Evolutionary conservation across 2,113 vertebrate species (phyloP).

Genomic region (Asarcornis scutulata): DNA sequence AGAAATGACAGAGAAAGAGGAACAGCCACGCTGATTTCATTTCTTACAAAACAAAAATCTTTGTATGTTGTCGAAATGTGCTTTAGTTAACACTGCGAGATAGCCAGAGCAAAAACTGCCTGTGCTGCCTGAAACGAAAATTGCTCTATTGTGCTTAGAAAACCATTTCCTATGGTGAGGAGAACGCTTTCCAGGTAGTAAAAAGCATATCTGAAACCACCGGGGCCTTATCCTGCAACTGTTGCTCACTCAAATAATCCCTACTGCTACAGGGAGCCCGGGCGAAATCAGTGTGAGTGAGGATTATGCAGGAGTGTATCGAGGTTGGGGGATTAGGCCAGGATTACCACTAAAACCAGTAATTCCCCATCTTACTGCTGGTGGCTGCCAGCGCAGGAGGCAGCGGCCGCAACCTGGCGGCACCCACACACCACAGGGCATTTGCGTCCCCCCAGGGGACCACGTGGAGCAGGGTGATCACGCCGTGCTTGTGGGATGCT

Average conservation of each 20-base stretch:
- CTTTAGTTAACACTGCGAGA: slow-evolving; percentile 42
- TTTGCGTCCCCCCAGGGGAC: accelerated
- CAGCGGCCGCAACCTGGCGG: accelerated
- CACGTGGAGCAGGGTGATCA: neutral
- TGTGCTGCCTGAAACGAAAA: slow-evolving; percentile 23
- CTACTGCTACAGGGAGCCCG: neutral
- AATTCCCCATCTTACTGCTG: slow-evolving; percentile 50
- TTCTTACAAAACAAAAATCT: slow-evolving; percentile 64
- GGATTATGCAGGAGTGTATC: slow-evolving; percentile 19
- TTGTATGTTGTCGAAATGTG: slow-evolving; percentile 48
- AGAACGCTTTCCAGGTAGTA: slow-evolving; percentile 16
- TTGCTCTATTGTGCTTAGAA: slow-evolving; percentile 64
- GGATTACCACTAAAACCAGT: slow-evolving; percentile 54
- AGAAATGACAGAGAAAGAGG: slow-evolving; percentile 64
- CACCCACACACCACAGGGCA: accelerated
- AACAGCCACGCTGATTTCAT: slow-evolving; percentile 57
- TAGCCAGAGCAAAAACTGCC: slow-evolving; percentile 26
- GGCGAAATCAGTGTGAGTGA: slow-evolving; percentile 39
- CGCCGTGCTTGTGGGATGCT: neutral
- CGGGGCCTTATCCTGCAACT: slow-evolving; percentile 25
- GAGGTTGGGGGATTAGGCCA: slow-evolving; percentile 44
- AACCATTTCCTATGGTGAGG: neutral
- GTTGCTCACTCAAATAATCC: slow-evolving; percentile 39
- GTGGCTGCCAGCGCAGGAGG: neutral
- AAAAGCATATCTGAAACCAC: slow-evolving; percentile 43